Base-by-base conservation (phyloP, 2,797 vertebrate species). In the Rhinoraja longicauda region DNA sequence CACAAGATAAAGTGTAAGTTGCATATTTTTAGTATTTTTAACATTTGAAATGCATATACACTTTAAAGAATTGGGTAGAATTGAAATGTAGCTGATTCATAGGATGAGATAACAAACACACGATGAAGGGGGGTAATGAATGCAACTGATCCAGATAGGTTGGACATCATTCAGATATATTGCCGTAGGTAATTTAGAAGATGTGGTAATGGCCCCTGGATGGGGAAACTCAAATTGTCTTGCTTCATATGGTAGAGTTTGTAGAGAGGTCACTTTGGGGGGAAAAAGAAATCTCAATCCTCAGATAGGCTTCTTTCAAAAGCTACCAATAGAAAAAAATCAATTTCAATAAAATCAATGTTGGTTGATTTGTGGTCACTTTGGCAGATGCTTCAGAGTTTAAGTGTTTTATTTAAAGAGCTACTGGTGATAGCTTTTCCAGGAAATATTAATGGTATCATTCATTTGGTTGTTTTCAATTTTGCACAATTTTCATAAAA, bases 391-490 rank as follows among this genome's bases (percentile, higher is more conserved):
- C 64, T 88, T 17, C 62, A 36, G 59, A 32, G 21, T 72, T 21
- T 36, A 86, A 86, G 17, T 88, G 84, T 67, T 62, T 88, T 67
- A 67, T 88, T 64, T 64, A 86, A 86, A 67, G 62, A 88, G 84
- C 32, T 67, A 62, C 84, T 88, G 32, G 84, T 64, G 32, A 88
- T 88, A 88, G 84, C 84, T 88, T 67, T 88, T 88, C 84, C 84
- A 88, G 84, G 84, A 88, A 88, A 88, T 62, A 21, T 36, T 19
- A 67, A 62, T 9, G 7, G 62, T 67, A 88, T 88, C 84, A 36
- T 67, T 88, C 36, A 88, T 88, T 88, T 62, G 67, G 13, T 67
- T 88, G 45, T 17, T 67, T 88, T 67, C 70, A 67, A 17, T 88
- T 67, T 19, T 67, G 84, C 84, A 88, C 59, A 67, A 88, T n/a